Base-by-base conservation (phyloP, 2,888 invertebrate genomes). In the Deroplatys truncata region DNA sequence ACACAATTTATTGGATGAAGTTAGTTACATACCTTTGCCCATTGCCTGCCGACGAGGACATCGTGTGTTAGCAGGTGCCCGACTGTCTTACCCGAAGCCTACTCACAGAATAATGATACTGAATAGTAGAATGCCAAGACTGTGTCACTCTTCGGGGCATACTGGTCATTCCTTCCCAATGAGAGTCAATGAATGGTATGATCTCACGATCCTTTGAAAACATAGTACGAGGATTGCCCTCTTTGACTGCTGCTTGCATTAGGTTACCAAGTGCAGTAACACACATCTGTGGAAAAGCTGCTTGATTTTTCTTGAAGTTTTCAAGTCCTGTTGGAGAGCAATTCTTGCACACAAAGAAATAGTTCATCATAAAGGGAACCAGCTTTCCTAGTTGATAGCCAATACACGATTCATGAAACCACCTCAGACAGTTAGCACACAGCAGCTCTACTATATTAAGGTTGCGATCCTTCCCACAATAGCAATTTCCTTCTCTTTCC, bases 81-180 rank as follows among this genome's bases (percentile, higher is more conserved):
- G n/a, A n/a, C n/a, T n/a, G n/a, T n/a, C n/a, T n/a, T n/a, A n/a
- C n/a, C n/a, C n/a, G n/a, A n/a, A n/a, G n/a, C n/a, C n/a, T n/a
- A n/a, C n/a, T n/a, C n/a, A n/a, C n/a, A n/a, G n/a, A n/a, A n/a
- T n/a, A n/a, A n/a, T n/a, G n/a, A n/a, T n/a, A n/a, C n/a, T n/a
- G n/a, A n/a, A n/a, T n/a, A 92, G 96, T 95, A 25, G 95, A 94
- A 92, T 96, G 96, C 97, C 97, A 97, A 0, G 97, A 97, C 91
- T 95, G 95, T 88, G 97, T 97, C 9, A 97, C 96, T 92, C 98
- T 96, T 91, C 99, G 94, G 0, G 98, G 97, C 95, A 98, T 98
- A 4, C 98, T 98, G 0, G 99, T 99, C 95, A 99, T 96, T 89
- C 97, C 97, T 93, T 99, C 99, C 99, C 99, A 99, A 92, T 99